Percentiles rank a stretch among this genome's conserved stretches.
Conservation (phyloP, 2,113 vertebrate genomes). For the Gasterosteus aculeatus region DNA sequence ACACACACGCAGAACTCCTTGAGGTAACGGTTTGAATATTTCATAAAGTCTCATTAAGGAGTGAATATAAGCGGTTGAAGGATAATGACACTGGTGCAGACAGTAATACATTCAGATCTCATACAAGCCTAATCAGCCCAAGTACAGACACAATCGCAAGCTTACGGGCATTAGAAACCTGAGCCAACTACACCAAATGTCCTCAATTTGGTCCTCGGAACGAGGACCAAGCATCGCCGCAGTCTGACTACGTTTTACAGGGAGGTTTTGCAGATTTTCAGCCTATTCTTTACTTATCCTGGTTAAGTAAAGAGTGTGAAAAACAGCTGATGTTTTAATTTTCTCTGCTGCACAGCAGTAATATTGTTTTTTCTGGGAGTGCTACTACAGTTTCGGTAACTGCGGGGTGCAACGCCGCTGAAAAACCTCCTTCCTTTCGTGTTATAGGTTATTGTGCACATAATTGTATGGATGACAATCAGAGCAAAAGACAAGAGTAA, state of each 20-base stretch:
- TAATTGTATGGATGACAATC: too few relatives aligned
- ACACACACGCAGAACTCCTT: constrained; percentile 33
- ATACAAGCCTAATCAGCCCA: constrained; percentile 51
- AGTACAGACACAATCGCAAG: constrained; percentile 47
- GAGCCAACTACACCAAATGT: constrained; percentile 30
- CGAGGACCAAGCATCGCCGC: background rate
- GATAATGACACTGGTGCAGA: constrained; percentile 59
- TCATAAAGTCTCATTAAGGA: constrained; percentile 74
- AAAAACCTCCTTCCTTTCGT: too few relatives aligned
- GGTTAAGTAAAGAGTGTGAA: background rate
- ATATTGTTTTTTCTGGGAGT: background rate
- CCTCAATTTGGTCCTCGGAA: background rate
- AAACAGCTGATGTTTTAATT: background rate
- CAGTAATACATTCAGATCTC: constrained; percentile 61
- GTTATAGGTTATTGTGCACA: background rate
- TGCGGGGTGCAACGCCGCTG: too few relatives aligned
- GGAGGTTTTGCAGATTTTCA: background rate
- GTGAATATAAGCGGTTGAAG: constrained; percentile 58
- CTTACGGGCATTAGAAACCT: constrained; percentile 41
- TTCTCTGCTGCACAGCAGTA: background rate
- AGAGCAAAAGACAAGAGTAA: too few relatives aligned
- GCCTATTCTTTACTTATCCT: background rate
- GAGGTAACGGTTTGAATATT: constrained; percentile 74
- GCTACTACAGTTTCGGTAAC: too few relatives aligned
- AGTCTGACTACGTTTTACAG: background rate